Base-by-base conservation (phyloP, 53 echinoderm and acorn worm species). In the Astropecten irregularis region DNA sequence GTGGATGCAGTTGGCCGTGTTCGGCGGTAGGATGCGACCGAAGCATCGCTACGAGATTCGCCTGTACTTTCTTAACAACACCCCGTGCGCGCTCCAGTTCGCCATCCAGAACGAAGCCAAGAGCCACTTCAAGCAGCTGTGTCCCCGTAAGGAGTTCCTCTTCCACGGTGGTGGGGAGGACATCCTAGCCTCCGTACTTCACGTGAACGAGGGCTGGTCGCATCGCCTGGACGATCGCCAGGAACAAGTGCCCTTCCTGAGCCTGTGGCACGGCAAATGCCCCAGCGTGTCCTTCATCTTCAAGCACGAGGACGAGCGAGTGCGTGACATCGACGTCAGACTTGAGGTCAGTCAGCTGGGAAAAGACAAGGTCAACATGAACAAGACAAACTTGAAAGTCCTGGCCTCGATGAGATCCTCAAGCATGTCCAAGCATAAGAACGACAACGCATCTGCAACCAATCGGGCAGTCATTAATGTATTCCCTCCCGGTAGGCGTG, bases 21-120 rank as follows among this genome's bases (percentile, higher is more conserved):
- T 96, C 27, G 93, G 91, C 5, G 84, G 91, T 0, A 88, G 74
- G 32, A 82, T 87, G 69, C 66, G 63, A 22, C 34, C 76, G 32
- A 83, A 73, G 28, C 76, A 73, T 9, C 93, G 74, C 44, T 96
- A 76, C 40, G 91, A 96, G 68, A 86, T 96, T 39, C 83, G 91
- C 27, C 33, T 96, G 1, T 96, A 93, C 82, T 70, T 91, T 39
- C 84, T 96, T 31, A 93, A 93, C 87, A 93, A 96, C 65, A 96
- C 96, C 4, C 96, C 96, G 7, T 93, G 96, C 67, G 96, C 96
- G 6, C 84, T 93, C 33, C 96, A 96, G 84, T 96, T 91, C 71
- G 96, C 93, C 16, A 86, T 86, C 15, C 91, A 93, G 53, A 91
- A 88, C 52, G 91, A 96, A 65, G 88, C 69, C 16, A 84, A 91